phyloP scores from a whole-genome alignment of 1,140 invertebrate species.

The Drosophila athabasca region DNA sequence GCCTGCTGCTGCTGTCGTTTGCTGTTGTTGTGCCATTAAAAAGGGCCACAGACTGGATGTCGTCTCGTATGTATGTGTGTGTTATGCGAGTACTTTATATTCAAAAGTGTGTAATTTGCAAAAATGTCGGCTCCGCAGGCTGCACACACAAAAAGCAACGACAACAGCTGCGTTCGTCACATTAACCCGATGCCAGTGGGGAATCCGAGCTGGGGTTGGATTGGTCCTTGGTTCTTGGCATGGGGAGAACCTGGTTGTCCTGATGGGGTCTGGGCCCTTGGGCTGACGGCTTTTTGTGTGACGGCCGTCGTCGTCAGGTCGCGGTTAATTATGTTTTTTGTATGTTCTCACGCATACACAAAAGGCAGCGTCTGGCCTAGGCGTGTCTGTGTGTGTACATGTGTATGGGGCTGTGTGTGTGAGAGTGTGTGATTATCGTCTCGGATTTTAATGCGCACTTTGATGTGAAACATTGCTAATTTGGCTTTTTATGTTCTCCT shows the following conservation, averaged over 20 bases:
- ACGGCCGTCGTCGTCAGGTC: slow-evolving; percentile 52
- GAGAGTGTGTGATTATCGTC: slow-evolving; percentile 67
- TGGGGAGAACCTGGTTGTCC: too few species aligned
- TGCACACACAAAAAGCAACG: slow-evolving; percentile 18
- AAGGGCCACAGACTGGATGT: slow-evolving; percentile 58
- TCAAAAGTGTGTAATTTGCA: slow-evolving; percentile 81
- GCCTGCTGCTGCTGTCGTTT: too few species aligned
- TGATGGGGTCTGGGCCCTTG: slow-evolving; percentile 6
- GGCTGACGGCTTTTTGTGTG: slow-evolving; percentile 38
- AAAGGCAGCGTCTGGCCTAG: slow-evolving; percentile 29
- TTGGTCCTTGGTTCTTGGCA: too few species aligned
- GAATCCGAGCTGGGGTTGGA: neutral
- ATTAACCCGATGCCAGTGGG: slow-evolving; percentile 64
- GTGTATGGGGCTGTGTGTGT: neutral
- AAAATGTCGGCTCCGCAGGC: slow-evolving; percentile 50
- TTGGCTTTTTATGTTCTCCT: slow-evolving; percentile 61
- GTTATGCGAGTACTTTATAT: slow-evolving; percentile 77
- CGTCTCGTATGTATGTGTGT: slow-evolving; percentile 44
- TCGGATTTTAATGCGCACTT: slow-evolving; percentile 78
- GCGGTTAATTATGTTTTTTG: slow-evolving; percentile 82
- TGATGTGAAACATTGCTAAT: slow-evolving; percentile 81
- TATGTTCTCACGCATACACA: slow-evolving; percentile 58
- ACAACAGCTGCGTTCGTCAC: slow-evolving; percentile 73
- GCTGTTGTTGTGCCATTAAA: slow-evolving; percentile 48
- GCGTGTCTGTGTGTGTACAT: slow-evolving; percentile 6